These are phyloP conservation scores for Agriopis marginaria DNA, from an alignment of 2,888 invertebrate species.

Conservation along the genomic window DNA sequence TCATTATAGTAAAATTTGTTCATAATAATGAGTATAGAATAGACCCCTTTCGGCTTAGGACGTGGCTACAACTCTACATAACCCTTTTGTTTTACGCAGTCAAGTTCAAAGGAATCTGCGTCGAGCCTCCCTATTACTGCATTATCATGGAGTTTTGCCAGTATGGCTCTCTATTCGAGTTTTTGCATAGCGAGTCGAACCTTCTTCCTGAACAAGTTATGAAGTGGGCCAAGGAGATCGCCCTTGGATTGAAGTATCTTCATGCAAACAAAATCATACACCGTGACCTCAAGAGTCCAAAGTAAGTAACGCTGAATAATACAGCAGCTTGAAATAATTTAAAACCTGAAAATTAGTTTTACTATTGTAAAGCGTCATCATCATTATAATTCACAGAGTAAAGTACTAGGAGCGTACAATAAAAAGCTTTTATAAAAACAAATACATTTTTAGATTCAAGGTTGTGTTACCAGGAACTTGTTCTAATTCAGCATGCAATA, in stretches of 20 bases:
- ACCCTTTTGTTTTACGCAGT: slow-evolving; percentile 54
- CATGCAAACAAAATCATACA: slow-evolving; percentile 99
- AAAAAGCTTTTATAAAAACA: too few relatives aligned
- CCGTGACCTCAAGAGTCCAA: slow-evolving; percentile 99
- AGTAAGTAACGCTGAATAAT: slow-evolving; percentile 89
- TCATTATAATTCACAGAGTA: too few relatives aligned
- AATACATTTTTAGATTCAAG: too few relatives aligned
- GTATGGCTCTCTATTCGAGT: slow-evolving; percentile 96
- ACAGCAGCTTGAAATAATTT: not conserved
- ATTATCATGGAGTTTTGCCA: slow-evolving; percentile 99
- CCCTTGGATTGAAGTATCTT: slow-evolving; percentile 98
- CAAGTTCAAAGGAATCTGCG: slow-evolving; percentile 95
- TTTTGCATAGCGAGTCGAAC: slow-evolving; percentile 93
- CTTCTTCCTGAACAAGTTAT: slow-evolving; percentile 95
- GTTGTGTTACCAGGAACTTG: too few relatives aligned
- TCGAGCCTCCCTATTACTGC: slow-evolving; percentile 95
- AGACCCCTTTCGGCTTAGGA: too few relatives aligned
- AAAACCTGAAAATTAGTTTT: too few relatives aligned
- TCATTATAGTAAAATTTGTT: too few relatives aligned
- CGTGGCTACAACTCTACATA: not conserved
- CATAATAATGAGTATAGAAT: too few relatives aligned
- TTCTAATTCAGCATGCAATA: too few relatives aligned
- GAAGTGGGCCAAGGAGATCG: slow-evolving; percentile 98
- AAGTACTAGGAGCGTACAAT: too few relatives aligned
- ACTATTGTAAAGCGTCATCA: too few relatives aligned